Conservation (phyloP, 2,113 vertebrate species). For the Lipophrys pholis region DNA sequence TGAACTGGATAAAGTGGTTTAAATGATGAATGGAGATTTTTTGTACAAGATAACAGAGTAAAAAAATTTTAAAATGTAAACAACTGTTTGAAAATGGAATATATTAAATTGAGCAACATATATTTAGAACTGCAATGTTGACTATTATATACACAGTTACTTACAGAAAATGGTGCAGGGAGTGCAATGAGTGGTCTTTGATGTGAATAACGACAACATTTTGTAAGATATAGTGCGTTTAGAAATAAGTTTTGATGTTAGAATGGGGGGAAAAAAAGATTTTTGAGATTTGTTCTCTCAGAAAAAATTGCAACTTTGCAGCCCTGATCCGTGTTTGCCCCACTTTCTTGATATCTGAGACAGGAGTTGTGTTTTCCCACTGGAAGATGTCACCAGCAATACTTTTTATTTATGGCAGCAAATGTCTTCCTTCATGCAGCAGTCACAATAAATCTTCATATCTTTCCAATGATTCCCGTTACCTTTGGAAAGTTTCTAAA, state of each 20-base stretch:
- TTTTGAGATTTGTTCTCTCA: slow-evolving; percentile 11
- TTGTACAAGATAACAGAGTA: no score
- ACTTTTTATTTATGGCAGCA: slow-evolving; percentile 8
- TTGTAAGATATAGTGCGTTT: no score
- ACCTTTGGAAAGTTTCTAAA: slow-evolving; percentile 15
- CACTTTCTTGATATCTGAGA: slow-evolving; percentile 46
- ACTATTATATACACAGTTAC: no score
- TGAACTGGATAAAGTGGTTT: no score
- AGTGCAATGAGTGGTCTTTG: not conserved
- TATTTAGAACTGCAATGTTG: no score
- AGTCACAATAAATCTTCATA: slow-evolving; percentile 32
- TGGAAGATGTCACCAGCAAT: slow-evolving; percentile 1
- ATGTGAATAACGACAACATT: slow-evolving; percentile 29
- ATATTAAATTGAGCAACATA: no score
- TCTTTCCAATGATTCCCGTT: not conserved
- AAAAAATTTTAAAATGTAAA: no score
- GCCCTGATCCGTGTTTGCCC: slow-evolving; percentile 46
- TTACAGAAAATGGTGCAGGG: no score
- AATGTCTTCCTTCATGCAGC: not conserved
- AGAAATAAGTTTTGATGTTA: no score
- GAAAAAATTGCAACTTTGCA: slow-evolving; percentile 15
- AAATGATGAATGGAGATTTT: no score
- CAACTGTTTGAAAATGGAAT: no score
- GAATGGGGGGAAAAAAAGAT: no score
- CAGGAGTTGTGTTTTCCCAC: slow-evolving; percentile 28